These are phyloP conservation scores for Megaustenia siamemsis DNA, from an alignment of 2,888 invertebrate genomes.

Conservation along the genomic window DNA sequence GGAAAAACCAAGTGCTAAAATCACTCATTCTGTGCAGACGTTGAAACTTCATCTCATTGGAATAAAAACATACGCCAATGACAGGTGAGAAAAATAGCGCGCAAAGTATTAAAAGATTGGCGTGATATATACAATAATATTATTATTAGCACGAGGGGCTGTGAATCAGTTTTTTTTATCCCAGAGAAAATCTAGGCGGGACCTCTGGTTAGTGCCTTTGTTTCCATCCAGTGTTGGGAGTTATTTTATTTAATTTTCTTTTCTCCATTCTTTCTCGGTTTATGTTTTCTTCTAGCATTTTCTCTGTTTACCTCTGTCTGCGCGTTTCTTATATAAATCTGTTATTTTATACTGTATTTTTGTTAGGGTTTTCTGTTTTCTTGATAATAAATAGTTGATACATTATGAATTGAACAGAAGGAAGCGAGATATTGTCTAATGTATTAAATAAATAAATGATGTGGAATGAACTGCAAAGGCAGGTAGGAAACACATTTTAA, in stretches of 20 bases:
- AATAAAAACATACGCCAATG: neutral
- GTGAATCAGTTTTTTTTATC: neutral
- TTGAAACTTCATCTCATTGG: neutral
- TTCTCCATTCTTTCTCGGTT: neutral
- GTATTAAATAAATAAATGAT: too few relatives aligned
- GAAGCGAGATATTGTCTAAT: too few relatives aligned
- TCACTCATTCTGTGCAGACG: neutral
- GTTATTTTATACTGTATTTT: too few relatives aligned
- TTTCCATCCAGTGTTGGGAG: neutral
- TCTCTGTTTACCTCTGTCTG: neutral
- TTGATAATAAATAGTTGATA: too few relatives aligned
- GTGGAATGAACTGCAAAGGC: too few relatives aligned
- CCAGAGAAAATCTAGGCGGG: neutral
- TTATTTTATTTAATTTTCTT: neutral
- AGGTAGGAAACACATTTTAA: too few relatives aligned
- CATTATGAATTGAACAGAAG: too few relatives aligned
- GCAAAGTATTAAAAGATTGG: conserved; percentile 2
- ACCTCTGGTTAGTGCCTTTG: neutral
- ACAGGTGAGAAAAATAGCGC: neutral
- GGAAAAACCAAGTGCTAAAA: neutral
- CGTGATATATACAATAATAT: neutral
- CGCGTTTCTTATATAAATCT: too few relatives aligned
- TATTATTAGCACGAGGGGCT: neutral
- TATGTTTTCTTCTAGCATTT: neutral
- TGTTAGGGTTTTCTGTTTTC: too few relatives aligned